phyloP scores from a whole-genome alignment of 30 jellyfish, hydroid and myxozoan genomes.

The Nemopilema nomurai region DNA sequence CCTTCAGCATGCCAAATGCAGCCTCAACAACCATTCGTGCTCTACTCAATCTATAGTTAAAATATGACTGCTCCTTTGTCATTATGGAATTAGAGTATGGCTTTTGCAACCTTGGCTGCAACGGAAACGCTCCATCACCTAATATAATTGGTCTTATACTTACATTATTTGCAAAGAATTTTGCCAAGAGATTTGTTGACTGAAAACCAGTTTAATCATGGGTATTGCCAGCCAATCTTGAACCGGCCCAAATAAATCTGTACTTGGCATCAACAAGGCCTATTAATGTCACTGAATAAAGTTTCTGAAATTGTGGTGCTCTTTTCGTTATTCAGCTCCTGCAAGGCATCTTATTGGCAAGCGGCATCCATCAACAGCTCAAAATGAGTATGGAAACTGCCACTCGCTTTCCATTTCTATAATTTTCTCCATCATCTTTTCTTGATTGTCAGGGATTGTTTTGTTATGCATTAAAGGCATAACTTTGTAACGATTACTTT shows the following conservation, averaged over 20 bases:
- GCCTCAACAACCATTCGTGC: constrained; percentile 55
- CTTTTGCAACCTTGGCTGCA: constrained; percentile 42
- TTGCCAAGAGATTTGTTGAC: no score
- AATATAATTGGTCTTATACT: constrained; percentile 25
- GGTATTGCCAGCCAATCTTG: constrained; percentile 60
- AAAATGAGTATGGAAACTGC: constrained; percentile 55
- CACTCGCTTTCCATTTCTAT: constrained; percentile 44
- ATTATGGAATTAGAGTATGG: constrained; percentile 29
- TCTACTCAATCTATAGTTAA: constrained; percentile 44
- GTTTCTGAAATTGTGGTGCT: constrained; percentile 41
- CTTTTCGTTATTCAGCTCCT: constrained; percentile 53
- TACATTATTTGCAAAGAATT: background rate
- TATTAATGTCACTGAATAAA: constrained; percentile 39
- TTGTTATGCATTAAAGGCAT: no score
- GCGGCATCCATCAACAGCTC: constrained; percentile 56
- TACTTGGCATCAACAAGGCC: constrained; percentile 64
- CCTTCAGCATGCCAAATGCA: constrained; percentile 56
- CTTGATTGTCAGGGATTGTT: constrained; percentile 27
- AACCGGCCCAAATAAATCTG: constrained; percentile 71
- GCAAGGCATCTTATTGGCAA: constrained; percentile 47
- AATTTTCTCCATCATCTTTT: constrained; percentile 30
- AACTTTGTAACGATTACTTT: background rate
- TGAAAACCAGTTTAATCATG: constrained; percentile 53
- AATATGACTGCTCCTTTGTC: constrained; percentile 13
- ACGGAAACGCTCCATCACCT: constrained; percentile 61